These are phyloP conservation scores for Paraescarpia echinospica DNA, from an alignment of 1,140 invertebrate species.

Conservation along the genomic window DNA sequence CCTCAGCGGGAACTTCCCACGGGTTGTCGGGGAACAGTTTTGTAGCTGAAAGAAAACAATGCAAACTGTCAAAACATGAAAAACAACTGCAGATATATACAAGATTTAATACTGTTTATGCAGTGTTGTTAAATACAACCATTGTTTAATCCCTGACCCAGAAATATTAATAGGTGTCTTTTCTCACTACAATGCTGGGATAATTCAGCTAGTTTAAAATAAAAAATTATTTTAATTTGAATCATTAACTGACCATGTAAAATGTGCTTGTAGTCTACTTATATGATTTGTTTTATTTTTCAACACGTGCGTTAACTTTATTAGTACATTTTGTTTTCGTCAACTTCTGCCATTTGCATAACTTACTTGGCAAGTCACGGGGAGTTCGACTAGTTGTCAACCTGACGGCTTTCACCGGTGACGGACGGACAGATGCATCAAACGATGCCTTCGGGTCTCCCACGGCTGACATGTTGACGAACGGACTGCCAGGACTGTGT, in stretches of 20 bases:
- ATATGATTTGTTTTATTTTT: not conserved
- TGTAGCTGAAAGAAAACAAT: conserved; percentile 38
- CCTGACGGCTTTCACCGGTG: not conserved
- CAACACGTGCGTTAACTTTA: not conserved
- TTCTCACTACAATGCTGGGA: too few species aligned
- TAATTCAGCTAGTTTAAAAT: too few species aligned
- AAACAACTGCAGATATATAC: not conserved
- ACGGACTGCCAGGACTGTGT: conserved; percentile 16
- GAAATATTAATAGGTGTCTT: too few species aligned
- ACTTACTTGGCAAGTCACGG: conserved; percentile 48
- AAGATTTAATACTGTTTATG: too few species aligned
- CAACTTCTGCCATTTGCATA: not conserved
- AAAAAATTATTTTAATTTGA: too few species aligned
- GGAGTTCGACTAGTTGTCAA: conserved; percentile 39
- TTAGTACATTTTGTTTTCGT: not conserved
- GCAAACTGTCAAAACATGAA: not conserved
- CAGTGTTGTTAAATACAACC: too few species aligned
- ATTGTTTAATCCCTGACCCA: too few species aligned
- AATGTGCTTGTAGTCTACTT: not conserved
- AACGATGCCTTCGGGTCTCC: conserved; percentile 28
- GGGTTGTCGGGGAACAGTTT: conserved; percentile 48
- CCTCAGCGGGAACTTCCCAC: conserved; percentile 43
- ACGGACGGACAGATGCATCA: conserved; percentile 15
- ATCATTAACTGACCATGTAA: too few species aligned
- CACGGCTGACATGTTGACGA: conserved; percentile 29